Conservation (phyloP, 2,888 invertebrate species). For the Cephus rjabovi region DNA sequence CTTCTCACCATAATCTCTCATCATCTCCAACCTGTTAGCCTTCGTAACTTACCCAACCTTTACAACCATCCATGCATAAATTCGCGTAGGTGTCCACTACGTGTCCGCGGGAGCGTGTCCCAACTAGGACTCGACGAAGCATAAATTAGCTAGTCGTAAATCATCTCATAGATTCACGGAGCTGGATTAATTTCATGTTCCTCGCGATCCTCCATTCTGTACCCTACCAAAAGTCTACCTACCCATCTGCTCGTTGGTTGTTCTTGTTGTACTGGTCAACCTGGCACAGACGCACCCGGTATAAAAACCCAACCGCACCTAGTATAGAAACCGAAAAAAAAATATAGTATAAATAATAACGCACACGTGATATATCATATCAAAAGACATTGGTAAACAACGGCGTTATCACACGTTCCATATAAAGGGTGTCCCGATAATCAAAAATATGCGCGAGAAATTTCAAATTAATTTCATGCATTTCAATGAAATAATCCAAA, state of each 20-base stretch:
- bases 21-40: neutral
- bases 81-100: neutral
- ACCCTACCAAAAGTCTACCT: neutral
- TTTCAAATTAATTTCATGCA: neutral
- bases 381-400: too few species aligned
- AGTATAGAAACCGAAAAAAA: neutral
- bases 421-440: neutral
- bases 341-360: neutral
- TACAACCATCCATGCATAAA: neutral
- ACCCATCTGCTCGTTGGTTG: neutral
- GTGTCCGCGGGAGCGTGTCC: neutral
- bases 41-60: neutral
- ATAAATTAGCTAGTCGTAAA: slow-evolving; percentile 1
- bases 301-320: neutral
- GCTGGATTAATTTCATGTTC: slow-evolving; percentile 6
- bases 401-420: neutral
- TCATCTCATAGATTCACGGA: slow-evolving; percentile 4
- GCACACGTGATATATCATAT: too few species aligned
- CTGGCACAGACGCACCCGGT: neutral
- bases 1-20: neutral
- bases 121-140: slow-evolving; percentile 1
- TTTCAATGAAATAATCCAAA: neutral
- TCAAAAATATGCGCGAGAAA: neutral
- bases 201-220: neutral
- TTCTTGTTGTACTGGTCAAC: neutral